These are phyloP conservation scores for Blastobasis lacticolella DNA, from an alignment of 2,888 invertebrate species.

Conservation along the genomic window DNA sequence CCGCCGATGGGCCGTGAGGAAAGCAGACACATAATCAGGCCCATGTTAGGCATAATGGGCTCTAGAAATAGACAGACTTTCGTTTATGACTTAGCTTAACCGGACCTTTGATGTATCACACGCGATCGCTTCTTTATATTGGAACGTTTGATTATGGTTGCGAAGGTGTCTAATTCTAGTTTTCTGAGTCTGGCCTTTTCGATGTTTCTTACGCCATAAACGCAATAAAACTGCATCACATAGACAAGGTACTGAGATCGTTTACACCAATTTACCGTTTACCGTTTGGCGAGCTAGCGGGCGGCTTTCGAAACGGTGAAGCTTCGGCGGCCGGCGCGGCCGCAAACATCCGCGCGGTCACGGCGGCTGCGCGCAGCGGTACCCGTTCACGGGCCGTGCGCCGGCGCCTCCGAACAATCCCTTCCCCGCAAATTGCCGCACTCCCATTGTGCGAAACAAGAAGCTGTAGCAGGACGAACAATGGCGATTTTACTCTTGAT, in stretches of 20 bases:
- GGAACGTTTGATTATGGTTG: too few species aligned
- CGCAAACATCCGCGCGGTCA: slow-evolving; percentile 6
- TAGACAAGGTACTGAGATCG: too few species aligned
- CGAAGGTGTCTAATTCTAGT: too few species aligned
- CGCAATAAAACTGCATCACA: too few species aligned
- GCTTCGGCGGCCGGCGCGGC: not conserved
- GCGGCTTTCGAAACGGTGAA: not conserved
- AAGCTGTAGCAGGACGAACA: slow-evolving; percentile 35
- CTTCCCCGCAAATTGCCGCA: slow-evolving; percentile 27
- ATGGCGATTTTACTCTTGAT: slow-evolving; percentile 5
- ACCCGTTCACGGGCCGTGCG: slow-evolving; percentile 32
- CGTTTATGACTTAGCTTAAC: not conserved
- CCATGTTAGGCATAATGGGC: not conserved
- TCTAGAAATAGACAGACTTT: not conserved
- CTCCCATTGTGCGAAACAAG: slow-evolving; percentile 46
- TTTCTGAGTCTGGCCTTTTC: too few species aligned
- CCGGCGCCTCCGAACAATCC: slow-evolving; percentile 25
- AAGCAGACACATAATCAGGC: not conserved
- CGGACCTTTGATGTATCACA: too few species aligned
- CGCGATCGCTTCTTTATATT: too few species aligned
- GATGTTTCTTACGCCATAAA: too few species aligned
- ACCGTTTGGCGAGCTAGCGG: too few species aligned
- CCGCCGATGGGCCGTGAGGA: not conserved
- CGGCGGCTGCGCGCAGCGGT: slow-evolving; percentile 28
- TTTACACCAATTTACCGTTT: too few species aligned